Percentiles rank a stretch among this genome's conserved stretches.
These are phyloP conservation scores for Elysia chlorotica DNA, from an alignment of 1,140 invertebrate genomes.

Conservation along the genomic window DNA sequence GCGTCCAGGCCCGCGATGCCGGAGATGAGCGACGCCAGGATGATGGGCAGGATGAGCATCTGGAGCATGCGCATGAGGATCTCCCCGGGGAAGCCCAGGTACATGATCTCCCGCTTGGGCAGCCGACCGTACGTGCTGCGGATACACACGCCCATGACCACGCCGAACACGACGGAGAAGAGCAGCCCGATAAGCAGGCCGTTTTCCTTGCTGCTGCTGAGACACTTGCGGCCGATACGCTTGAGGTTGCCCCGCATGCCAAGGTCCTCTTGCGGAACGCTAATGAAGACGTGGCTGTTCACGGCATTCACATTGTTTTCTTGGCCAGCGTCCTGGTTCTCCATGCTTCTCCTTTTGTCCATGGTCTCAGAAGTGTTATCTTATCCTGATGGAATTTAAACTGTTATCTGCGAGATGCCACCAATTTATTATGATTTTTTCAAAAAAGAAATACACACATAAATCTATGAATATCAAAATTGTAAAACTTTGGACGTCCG, in stretches of 20 bases:
- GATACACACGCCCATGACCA: conserved; percentile 42
- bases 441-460: too few relatives aligned
- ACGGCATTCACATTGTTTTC: conserved; percentile 34
- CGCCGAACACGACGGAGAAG: conserved; percentile 44
- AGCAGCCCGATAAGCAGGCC: conserved; percentile 48
- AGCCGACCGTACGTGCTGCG: conserved; percentile 28
- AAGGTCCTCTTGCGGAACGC: conserved; percentile 32
- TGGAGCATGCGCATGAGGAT: conserved; percentile 65
- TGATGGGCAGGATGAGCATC: conserved; percentile 64
- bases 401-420: too few relatives aligned
- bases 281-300: conserved; percentile 42
- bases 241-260: conserved; percentile 29
- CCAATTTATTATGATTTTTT: too few relatives aligned
- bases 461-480: too few relatives aligned
- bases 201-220: conserved; percentile 47
- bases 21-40: conserved; percentile 62
- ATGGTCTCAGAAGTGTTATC: neutral
- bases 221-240: conserved; percentile 29
- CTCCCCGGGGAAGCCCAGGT: conserved; percentile 63
- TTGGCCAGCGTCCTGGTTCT: neutral
- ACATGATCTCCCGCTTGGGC: conserved; percentile 50
- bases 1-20: conserved; percentile 59
- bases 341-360: conserved; percentile 10
- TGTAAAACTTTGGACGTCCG: too few relatives aligned
- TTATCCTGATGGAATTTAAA: too few relatives aligned